Base-by-base conservation (phyloP, 2,888 invertebrate genomes). In the Drosophila austrosaltans region DNA sequence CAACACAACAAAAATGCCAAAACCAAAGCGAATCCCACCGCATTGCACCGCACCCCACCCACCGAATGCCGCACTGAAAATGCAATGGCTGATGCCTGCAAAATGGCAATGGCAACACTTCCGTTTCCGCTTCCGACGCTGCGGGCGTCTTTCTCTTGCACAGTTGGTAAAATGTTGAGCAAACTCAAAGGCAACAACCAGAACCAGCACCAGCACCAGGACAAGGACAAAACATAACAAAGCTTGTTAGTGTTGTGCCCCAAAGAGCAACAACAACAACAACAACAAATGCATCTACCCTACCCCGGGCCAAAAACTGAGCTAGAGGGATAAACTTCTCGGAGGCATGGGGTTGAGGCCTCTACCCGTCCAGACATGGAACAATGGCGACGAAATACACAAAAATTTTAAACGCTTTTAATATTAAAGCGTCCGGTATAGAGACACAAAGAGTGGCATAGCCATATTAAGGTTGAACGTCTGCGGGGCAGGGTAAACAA, bases 61-160 rank as follows among this genome's bases (percentile, higher is more conserved):
- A 42, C 42, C 57, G 12, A 32, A 32, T 48, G 69, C 66, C 60
- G 60, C 72, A 53, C 75, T 69, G 63, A 83, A 87, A 81, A 81
- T 80, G 76, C 77, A 72, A 59, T 58, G 72, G 67, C 72, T 48
- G 66, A 83, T 77, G 87, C 74, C 82, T 68, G 73, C 79, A 87
- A 81, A 81, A 87, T 84, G 85, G 87, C 82, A 89, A 81, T 84
- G 89, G 89, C 81, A 90, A 87, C 79, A 87, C 85, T 87, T 89
- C 90, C 90, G 89, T 74, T 89, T 81, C 85, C 90, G 89, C 72
- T 89, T 81, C 85, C 89, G 87, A 76, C 77, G 76, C 74, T 77
- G 81, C 76, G 74, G 88, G 88, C 88, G 88, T 74, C 75, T 72
- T 73, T 75, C 70, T 78, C 73, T 48, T 48, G 75, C 73, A 74